Conservation (phyloP, 2,113 vertebrate species). For the Tyto alba region DNA sequence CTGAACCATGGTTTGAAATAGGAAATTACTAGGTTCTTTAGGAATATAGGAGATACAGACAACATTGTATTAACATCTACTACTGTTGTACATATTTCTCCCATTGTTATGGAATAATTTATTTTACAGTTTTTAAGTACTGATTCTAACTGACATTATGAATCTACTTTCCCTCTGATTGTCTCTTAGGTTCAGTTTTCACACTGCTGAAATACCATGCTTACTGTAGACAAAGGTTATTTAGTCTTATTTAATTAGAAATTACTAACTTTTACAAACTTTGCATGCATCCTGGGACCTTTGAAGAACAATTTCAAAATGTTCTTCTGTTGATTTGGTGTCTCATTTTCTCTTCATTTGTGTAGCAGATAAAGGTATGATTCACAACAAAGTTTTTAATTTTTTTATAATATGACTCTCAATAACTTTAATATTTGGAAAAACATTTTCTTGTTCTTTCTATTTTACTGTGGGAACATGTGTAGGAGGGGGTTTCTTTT, state of each 20-base stretch:
- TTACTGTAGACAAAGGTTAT: not conserved
- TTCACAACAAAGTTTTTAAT: not conserved
- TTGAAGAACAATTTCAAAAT: not conserved
- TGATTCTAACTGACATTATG: not conserved
- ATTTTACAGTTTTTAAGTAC: not conserved
- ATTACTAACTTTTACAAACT: not conserved
- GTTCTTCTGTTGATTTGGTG: not conserved
- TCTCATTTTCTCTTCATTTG: not conserved
- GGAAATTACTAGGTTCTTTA: not conserved
- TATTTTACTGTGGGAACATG: not conserved
- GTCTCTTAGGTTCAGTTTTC: not conserved
- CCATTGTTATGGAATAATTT: not conserved
- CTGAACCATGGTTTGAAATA: not conserved
- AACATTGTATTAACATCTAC: not conserved
- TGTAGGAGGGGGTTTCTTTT: not conserved
- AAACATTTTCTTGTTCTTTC: slow-evolving; percentile 5
- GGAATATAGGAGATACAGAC: not conserved
- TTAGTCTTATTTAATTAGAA: not conserved
- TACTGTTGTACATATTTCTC: not conserved
- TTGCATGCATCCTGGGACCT: not conserved
- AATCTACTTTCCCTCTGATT: not conserved
- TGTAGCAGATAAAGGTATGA: not conserved
- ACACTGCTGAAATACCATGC: not conserved
- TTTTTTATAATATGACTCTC: not conserved
- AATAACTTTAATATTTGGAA: not conserved